These are phyloP conservation scores for Gastracanthus pulcherrimus DNA, from an alignment of 2,888 invertebrate genomes.

Conservation along the genomic window DNA sequence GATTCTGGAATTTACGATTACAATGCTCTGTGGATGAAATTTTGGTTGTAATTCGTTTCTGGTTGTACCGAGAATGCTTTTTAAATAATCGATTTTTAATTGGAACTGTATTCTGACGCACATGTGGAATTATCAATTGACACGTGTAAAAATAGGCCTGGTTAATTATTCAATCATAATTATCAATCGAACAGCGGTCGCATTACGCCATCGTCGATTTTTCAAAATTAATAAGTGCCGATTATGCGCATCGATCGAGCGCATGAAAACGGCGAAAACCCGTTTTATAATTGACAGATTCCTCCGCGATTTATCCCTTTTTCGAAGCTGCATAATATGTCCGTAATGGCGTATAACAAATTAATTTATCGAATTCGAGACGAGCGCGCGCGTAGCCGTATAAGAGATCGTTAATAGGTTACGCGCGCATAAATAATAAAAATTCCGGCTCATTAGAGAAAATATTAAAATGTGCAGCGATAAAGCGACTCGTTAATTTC, in stretches of 20 bases:
- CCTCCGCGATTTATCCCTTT: not conserved
- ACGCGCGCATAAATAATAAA: not conserved
- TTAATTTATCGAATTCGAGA: not conserved
- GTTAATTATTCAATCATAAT: too few relatives aligned
- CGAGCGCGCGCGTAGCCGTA: not conserved
- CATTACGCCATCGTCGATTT: too few relatives aligned
- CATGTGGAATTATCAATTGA: too few relatives aligned
- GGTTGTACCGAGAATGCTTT: too few relatives aligned
- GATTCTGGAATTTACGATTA: not conserved
- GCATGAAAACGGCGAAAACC: not conserved
- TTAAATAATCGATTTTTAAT: too few relatives aligned
- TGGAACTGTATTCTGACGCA: too few relatives aligned
- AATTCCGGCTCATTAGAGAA: not conserved
- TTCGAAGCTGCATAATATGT: not conserved
- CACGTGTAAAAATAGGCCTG: too few relatives aligned
- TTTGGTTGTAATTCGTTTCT: too few relatives aligned
- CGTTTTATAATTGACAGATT: slow-evolving; percentile 34
- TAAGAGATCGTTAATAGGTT: not conserved
- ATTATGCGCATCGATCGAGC: not conserved
- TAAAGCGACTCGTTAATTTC: slow-evolving; percentile 30
- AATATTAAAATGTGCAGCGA: not conserved
- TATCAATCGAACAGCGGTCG: too few relatives aligned
- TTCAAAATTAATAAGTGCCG: not conserved
- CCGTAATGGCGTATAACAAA: too few relatives aligned
- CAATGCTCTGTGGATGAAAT: too few relatives aligned